Evolutionary conservation across 2,888 invertebrate species (phyloP).

Genomic region (Mythimna albipuncta): DNA sequence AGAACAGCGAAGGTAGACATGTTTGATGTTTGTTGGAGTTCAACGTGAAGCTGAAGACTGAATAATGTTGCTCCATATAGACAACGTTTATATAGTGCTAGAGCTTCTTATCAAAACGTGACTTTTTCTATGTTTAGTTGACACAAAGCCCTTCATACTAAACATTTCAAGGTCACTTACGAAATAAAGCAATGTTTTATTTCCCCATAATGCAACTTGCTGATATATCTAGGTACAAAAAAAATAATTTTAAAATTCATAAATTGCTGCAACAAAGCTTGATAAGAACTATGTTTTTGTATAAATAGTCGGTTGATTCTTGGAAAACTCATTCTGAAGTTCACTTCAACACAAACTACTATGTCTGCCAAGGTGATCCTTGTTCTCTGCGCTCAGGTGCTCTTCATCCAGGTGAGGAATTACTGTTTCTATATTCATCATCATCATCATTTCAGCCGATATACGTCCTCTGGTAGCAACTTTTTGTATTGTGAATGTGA

Average conservation of each 20-base stretch:
- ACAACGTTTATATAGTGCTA: conserved; percentile 22
- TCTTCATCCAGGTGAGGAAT: conserved; percentile 35
- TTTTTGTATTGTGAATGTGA: too few relatives aligned
- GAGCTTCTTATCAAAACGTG: conserved; percentile 17
- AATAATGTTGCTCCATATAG: conserved; percentile 19
- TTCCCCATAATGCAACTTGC: background rate
- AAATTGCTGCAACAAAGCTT: conserved; percentile 7
- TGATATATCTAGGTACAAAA: background rate
- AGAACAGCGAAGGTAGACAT: conserved; percentile 70
- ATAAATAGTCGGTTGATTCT: conserved; percentile 29
- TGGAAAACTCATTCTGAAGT: conserved; percentile 26
- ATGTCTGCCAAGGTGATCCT: conserved; percentile 39
- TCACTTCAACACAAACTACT: conserved; percentile 21
- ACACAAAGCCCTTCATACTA: background rate
- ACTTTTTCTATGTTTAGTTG: background rate
- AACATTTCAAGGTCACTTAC: background rate
- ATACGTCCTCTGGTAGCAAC: too few relatives aligned
- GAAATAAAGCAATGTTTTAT: background rate
- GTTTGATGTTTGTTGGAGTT: conserved; percentile 43
- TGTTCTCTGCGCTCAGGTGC: conserved; percentile 34
- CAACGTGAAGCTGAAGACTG: conserved; percentile 36
- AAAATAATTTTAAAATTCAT: background rate
- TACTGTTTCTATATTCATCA: too few relatives aligned
- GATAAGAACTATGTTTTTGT: conserved; percentile 25
- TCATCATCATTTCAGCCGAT: too few relatives aligned